phyloP scores from a whole-genome alignment of 35 echinoderm and acorn worm species.

The Strongylocentrotus purpuratus region DNA sequence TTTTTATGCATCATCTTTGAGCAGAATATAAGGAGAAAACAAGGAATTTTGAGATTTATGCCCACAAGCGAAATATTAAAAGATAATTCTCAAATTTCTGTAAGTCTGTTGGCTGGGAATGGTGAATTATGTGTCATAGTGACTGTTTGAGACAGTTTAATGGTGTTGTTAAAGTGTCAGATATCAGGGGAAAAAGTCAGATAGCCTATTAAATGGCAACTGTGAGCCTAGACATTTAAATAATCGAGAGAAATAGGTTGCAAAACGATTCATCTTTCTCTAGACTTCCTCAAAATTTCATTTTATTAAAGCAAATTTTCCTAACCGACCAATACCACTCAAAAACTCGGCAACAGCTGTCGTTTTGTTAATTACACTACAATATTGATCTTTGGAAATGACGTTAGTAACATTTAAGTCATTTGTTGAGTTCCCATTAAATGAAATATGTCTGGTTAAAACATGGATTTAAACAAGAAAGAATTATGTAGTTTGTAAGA shows the following conservation, averaged over 20 bases:
- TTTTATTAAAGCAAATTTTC: neutral
- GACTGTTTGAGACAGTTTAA: neutral
- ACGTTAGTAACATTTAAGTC: neutral
- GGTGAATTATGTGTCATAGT: neutral
- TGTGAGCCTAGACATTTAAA: neutral
- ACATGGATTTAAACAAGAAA: neutral
- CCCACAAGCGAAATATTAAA: neutral
- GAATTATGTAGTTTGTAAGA: neutral
- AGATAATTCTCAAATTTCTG: neutral
- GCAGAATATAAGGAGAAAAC: neutral
- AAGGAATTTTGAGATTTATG: neutral
- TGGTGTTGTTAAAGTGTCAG: conserved; percentile 6
- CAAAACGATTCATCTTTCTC: neutral
- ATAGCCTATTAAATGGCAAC: neutral
- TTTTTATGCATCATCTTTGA: neutral
- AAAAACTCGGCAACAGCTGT: neutral
- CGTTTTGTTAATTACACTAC: neutral
- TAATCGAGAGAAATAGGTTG: neutral
- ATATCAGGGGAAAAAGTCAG: neutral
- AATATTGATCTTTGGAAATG: neutral
- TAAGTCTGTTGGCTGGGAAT: neutral
- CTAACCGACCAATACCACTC: neutral
- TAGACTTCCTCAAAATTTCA: neutral
- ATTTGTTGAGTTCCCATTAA: neutral
- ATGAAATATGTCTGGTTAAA: too few relatives aligned